A percentile compares a stretch with the other conserved stretches of the same genome.
These are phyloP conservation scores for Amblyjoppa proteus DNA, from an alignment of 2,888 invertebrate species.

Conservation along the genomic window DNA sequence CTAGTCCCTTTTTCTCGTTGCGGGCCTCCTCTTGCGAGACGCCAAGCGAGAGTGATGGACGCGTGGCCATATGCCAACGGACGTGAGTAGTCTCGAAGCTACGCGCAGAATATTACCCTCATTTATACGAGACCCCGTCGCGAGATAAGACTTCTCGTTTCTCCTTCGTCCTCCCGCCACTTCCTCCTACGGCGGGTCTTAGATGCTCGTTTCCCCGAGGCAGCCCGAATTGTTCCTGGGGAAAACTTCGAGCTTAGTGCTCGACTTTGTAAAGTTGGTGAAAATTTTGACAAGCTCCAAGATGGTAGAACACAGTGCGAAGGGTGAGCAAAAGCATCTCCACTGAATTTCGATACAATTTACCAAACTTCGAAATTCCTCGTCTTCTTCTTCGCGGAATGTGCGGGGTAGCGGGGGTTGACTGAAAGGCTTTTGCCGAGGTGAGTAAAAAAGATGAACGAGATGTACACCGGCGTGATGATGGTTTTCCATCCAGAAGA, in stretches of 20 bases:
- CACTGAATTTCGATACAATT: conserved; percentile 61
- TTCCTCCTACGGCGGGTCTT: conserved; percentile 49
- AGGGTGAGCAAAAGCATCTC: conserved; percentile 19
- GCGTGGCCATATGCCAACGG: conserved; percentile 68
- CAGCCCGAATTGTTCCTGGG: conserved; percentile 51
- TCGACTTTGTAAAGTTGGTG: conserved; percentile 36
- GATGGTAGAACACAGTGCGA: background rate
- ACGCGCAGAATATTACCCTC: conserved; percentile 71
- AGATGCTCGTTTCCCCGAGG: conserved; percentile 26
- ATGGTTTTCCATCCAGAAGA: conserved; percentile 14
- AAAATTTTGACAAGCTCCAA: conserved; percentile 58
- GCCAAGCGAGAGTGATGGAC: conserved; percentile 66
- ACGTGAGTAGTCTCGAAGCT: conserved; percentile 70
- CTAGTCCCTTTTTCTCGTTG: conserved; percentile 46
- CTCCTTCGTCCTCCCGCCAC: conserved; percentile 23
- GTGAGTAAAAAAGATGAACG: conserved; percentile 46
- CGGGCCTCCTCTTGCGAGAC: conserved; percentile 31
- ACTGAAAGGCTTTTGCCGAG: conserved; percentile 53
- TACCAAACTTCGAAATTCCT: conserved; percentile 44
- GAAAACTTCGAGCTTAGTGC: conserved; percentile 52
- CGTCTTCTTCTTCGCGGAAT: background rate
- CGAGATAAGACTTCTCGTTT: conserved; percentile 68
- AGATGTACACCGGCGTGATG: conserved; percentile 13
- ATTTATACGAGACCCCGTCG: conserved; percentile 69
- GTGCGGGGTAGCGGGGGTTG: background rate